Base-by-base conservation (phyloP, 2,888 invertebrate species). In the Oxycera nigricornis region DNA sequence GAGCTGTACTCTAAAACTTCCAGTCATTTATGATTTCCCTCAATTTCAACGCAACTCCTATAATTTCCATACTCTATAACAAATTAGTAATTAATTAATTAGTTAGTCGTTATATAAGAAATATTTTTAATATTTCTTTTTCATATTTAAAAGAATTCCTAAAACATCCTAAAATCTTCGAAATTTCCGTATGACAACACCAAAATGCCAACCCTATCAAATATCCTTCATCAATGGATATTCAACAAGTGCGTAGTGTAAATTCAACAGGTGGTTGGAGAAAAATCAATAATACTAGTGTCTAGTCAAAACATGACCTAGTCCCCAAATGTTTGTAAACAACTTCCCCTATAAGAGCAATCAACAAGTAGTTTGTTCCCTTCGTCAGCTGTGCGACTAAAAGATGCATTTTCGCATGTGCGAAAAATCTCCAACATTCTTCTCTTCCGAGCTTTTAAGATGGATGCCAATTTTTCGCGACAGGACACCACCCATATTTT, bases 1-100 rank as follows among this genome's bases (percentile, higher is more conserved):
- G 82, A 90, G 89, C 84, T 90, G 90, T 82, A 90, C 89, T 87
- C 88, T 90, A 86, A 90, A 90, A 85, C 90, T 90, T 86, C 90
- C 90, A 86, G 90, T 89, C 90, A 90, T 90, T 84, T 83, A 83
- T 35, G 55, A 41, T 2, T 61, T 28, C 59, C 26, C 52, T 41
- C 39, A 26, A 0, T 72, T n/a, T 52, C 26, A 31, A 2, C 2
- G 6, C 31, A 2, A 20, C 55, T 31, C 31, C 35, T 55, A 4
- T 24, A 20, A 70, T 55, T 52, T 52, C 30, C 52, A 70, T 70
- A 30, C 3, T 31, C 50, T 70, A 20, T 52, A 20, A n/a, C n/a
- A n/a, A n/a, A n/a, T n/a, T n/a, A n/a, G n/a, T n/a, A n/a, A n/a
- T n/a, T n/a, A n/a, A n/a, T n/a, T n/a, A n/a, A n/a, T n/a, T n/a